phyloP scores from a whole-genome alignment of 2,888 invertebrate species.

The Drosophila phalerata region DNA sequence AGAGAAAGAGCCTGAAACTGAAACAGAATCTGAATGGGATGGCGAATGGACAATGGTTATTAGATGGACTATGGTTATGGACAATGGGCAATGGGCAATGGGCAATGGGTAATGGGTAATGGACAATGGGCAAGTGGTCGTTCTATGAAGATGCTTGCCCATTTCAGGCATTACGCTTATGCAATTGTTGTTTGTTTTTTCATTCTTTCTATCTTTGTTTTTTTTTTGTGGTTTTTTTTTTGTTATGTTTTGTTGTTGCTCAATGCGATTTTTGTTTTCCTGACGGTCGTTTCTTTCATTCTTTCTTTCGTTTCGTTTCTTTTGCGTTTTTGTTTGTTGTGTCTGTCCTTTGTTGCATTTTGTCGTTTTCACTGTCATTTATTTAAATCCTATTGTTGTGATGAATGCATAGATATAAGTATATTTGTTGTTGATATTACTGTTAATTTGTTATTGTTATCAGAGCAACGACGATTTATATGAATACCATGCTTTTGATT shows the following conservation, averaged over 20 bases:
- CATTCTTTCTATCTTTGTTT: background rate
- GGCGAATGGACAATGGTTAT: constrained; percentile 74
- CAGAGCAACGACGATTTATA: constrained; percentile 28
- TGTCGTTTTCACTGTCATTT: constrained; percentile 52
- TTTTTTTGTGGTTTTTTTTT: constrained; percentile 9
- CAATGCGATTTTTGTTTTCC: constrained; percentile 29
- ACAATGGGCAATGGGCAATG: constrained; percentile 50
- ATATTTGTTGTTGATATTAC: constrained; percentile 10
- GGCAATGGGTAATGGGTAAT: constrained; percentile 39
- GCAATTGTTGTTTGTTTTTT: constrained; percentile 36
- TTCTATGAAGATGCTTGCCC: constrained; percentile 53
- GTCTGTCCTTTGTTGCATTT: constrained; percentile 55
- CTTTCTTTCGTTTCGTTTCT: constrained; percentile 29
- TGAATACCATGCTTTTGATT: constrained; percentile 22
- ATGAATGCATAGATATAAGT: constrained; percentile 12
- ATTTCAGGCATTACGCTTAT: constrained; percentile 33
- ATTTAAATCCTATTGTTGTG: constrained; percentile 57
- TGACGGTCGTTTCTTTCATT: constrained; percentile 31
- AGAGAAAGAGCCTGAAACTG: constrained; percentile 49
- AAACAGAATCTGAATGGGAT: constrained; percentile 57
- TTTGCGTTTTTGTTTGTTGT: constrained; percentile 39
- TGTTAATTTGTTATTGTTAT: constrained; percentile 28
- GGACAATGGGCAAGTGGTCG: constrained; percentile 60
- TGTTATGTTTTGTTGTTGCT: constrained; percentile 31
- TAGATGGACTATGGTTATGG: constrained; percentile 64